Base-by-base conservation (phyloP, 1,140 invertebrate genomes). In the Antheraea pernyi region DNA sequence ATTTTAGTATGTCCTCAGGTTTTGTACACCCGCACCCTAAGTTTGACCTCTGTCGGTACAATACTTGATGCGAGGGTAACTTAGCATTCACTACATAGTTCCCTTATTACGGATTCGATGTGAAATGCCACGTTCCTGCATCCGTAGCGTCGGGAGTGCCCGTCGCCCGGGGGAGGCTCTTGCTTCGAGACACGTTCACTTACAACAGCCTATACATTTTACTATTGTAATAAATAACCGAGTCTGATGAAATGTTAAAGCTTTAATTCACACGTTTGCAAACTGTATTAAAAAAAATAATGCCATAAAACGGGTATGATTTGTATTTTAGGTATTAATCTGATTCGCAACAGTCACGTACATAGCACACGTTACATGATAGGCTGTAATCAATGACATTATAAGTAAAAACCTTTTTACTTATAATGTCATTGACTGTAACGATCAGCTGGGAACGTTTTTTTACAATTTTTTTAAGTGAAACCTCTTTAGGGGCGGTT, bases 51-150 rank as follows among this genome's bases (percentile, higher is more conserved):
- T 63, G 61, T 63, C 61, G 37, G 13, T 36, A 63, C 61, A 63
- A 63, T n/a, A 37, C 61, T 63, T 63, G 22, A 68, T 63, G 58
- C 73, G 71, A 67, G 68, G 70, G 72, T 60, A 72, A 73, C 74
- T 82, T 81, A 75, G 68, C 75, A 81, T 81, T 79, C 77, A 78
- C 79, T 61, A 73, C 79, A 79, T 80, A 76, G 66, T 72, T 72
- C 71, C 66, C 73, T 83, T 78, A 80, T 79, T 78, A 63, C 61
- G 61, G 13, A 63, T 63, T 78, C 78, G 67, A 75, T 70, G 71
- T 68, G 71, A 76, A 74, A 75, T 77, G 69, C 76, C 67, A 66
- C 72, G 58, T 67, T 16, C 39, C 19, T 59, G 59, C 22, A 63
- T 37, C 59, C 30, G 19, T 22, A 19, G 63, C 62, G 61, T 7